Evolutionary conservation across 1,140 invertebrate genomes (phyloP), one percentile per base, ranked within the genome.

Genomic region (Ptiloglossa arizonensis): DNA sequence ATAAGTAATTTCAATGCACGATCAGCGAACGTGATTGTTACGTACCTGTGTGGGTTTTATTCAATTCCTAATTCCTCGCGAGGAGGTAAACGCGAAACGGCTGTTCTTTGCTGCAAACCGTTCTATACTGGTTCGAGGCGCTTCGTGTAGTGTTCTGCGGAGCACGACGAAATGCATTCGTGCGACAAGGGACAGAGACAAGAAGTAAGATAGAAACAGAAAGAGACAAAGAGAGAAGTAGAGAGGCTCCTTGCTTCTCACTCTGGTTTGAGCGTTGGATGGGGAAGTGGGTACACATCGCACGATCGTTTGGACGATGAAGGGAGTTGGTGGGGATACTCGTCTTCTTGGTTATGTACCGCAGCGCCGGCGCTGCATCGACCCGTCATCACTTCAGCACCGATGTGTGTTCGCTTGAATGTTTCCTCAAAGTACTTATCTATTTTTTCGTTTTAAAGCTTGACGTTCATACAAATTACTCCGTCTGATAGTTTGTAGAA

Each of bases 351-450:
- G 80, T 76, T 68, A 48, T 72, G 35, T 63, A 68, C 74, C 66
- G 81, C 69, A 86, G 88, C 89, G 87, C 88, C 88, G 88, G 85
- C 87, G 88, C 87, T 89, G 86, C 85, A 90, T 90, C 88, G 89
- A 90, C 87, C 88, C 85, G 78, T 63, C 60, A 52, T 35, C 71
- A 32, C 44, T 64, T 79, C 41, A 17, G 60, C 56, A 32, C 17
- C 57, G 44, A 46, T 46, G 63, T 48, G 9, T 19, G n/a, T 44
- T 27, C 71, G 35, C 50, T 74, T 67, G 17, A 35, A 48, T 24
- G 38, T 71, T 19, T 19, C 41, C 56, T 56, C n/a, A 57, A 57
- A 67, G 62, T 22, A n/a, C 0, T 22, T 32, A 50, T 75, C 17
- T 67, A 32, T 38, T 68, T 35, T 59, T 15, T 68, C n/a, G 17